Base-by-base conservation (phyloP, 2,797 vertebrate species). In the Pseudomugil tenellus region DNA sequence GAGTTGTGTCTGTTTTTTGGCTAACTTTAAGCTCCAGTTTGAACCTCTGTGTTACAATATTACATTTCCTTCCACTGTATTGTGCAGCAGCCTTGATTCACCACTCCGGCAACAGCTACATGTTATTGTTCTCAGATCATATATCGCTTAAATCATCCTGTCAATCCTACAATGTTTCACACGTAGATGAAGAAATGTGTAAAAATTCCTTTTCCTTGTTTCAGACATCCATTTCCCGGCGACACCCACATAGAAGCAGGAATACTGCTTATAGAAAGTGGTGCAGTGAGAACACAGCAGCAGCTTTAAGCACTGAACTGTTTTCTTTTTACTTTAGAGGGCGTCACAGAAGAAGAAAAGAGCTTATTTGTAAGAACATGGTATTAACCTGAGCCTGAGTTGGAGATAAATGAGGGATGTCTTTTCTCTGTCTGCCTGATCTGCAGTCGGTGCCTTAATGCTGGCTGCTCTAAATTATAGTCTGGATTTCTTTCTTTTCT, bases 391-490 rank as follows among this genome's bases (percentile, higher is more conserved):
- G 21, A 48, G 55, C 35, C 13, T 41, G 52, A 69, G 32, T 3
- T 65, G 49, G 53, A 60, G 48, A 55, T 55, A 53, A 41, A 74
- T 43, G 64, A 57, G 34, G 67, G 35, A 55, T n/a, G 56, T 19
- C n/a, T 63, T 65, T 35, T 32, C 61, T 78, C 32, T n/a, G 63
- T 61, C 56, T 60, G 51, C 55, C 63, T 55, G 25, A 35, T 28
- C 23, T 21, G 68, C 57, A 8, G 49, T 66, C 58, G 58, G 31
- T 76, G 65, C 59, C 78, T 76, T 67, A 74, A 81, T 14, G 57
- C 76, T 63, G 73, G 63, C 68, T 84, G 34, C 80, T 1, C 85
- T 76, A 90, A 92, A 90, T 90, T 90, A 90, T 75, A 84, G 83
- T 56, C 72, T 79, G 78, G 74, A 66, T 81, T 75, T 60, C 41